Evolutionary conservation across 2,113 vertebrate species (phyloP).

Genomic region (Sisor rabdophorus): DNA sequence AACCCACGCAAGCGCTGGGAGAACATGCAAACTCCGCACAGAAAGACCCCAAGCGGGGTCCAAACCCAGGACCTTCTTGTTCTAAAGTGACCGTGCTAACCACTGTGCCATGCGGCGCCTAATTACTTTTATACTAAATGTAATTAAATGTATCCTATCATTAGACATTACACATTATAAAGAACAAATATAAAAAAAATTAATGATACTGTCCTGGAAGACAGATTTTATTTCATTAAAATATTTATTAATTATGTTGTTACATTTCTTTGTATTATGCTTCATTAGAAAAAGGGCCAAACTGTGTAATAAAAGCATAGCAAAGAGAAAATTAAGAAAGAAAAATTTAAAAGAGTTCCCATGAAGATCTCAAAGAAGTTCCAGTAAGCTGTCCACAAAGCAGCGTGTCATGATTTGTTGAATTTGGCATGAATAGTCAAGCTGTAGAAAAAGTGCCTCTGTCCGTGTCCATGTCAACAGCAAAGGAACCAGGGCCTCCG

Average conservation of each 20-base stretch:
- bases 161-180: no score
- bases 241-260: neutral
- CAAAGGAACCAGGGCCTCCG: constrained; percentile 6
- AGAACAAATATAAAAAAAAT: no score
- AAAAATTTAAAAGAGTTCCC: neutral
- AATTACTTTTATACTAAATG: no score
- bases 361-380: constrained; percentile 13
- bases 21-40: no score
- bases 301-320: neutral
- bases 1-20: no score
- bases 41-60: no score
- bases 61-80: no score
- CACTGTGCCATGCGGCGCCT: no score
- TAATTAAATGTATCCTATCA: no score
- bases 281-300: neutral
- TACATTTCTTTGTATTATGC: neutral
- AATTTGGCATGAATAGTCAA: constrained; percentile 18
- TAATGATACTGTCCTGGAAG: no score
- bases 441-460: constrained; percentile 14
- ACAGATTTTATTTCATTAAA: neutral
- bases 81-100: no score
- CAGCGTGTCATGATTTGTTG: constrained; percentile 26
- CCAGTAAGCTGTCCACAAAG: constrained; percentile 23
- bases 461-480: constrained; percentile 33
- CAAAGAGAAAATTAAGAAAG: neutral